Percentiles rank a stretch among this genome's conserved stretches.
Conservation (phyloP, 2,888 invertebrate genomes). For the Lapara coniferarum region DNA sequence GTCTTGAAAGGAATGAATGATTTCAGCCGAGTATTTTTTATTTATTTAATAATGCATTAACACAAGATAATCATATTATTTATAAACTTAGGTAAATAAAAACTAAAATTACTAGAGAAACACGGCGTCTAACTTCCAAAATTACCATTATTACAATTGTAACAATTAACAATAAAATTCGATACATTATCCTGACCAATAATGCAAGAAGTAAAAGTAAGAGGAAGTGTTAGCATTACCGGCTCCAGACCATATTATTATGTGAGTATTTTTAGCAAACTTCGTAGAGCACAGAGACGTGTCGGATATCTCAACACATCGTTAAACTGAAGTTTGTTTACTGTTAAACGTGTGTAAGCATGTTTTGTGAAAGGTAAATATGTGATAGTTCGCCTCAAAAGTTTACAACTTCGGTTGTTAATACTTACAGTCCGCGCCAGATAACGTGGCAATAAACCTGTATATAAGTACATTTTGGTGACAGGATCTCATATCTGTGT, state of each 20-base stretch:
- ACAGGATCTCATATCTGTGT: no score
- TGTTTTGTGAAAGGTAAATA: constrained; percentile 40
- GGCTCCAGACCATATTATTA: constrained; percentile 24
- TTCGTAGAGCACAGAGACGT: constrained; percentile 26
- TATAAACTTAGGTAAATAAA: no score
- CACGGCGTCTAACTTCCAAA: no score
- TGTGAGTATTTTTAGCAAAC: constrained; percentile 23
- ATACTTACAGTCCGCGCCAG: no score
- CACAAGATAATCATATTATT: neutral
- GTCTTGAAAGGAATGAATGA: neutral
- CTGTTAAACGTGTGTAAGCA: constrained; percentile 38
- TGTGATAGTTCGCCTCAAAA: constrained; percentile 29
- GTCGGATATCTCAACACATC: constrained; percentile 40
- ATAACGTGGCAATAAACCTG: no score
- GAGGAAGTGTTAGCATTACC: constrained; percentile 32
- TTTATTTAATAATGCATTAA: neutral
- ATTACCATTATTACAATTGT: neutral
- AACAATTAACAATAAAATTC: neutral
- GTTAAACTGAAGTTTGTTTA: constrained; percentile 35
- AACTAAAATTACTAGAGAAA: no score
- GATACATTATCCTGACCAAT: constrained; percentile 33
- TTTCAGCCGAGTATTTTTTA: neutral
- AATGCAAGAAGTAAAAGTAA: constrained; percentile 43
- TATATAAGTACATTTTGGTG: no score
- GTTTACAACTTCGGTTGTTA: constrained; percentile 4